Conservation (phyloP, 1,140 invertebrate species). For the Stegodyphus dumicola region DNA sequence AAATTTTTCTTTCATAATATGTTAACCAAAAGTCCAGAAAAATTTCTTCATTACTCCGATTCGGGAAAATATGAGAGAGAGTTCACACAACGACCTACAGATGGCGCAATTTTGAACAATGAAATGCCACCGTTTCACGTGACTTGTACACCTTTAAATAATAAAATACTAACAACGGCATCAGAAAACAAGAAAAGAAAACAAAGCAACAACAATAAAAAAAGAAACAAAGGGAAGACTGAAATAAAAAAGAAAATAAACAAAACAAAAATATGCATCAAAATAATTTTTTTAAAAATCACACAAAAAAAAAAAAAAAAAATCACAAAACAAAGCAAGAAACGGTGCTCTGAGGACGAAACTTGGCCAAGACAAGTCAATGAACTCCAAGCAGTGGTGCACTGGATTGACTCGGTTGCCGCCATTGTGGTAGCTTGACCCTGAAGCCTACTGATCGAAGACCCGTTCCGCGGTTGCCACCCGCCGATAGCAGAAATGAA, state of each 20-base stretch:
- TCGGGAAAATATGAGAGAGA: background rate
- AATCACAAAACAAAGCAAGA: constrained; percentile 12
- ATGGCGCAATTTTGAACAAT: constrained; percentile 12
- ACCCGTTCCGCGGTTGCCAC: constrained; percentile 18
- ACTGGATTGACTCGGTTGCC: constrained; percentile 1
- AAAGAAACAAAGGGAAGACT: background rate
- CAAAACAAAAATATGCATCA: background rate
- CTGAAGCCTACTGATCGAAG: constrained; percentile 54
- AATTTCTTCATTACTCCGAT: too few species aligned
- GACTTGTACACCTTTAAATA: constrained; percentile 25
- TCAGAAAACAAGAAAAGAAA: too few species aligned
- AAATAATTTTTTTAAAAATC: background rate
- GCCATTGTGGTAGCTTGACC: constrained; percentile 54
- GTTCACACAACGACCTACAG: background rate
- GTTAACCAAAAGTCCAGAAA: too few species aligned
- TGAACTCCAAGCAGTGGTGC: constrained; percentile 43
- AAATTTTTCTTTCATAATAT: too few species aligned
- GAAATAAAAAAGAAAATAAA: background rate
- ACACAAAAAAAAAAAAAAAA: constrained; percentile 19
- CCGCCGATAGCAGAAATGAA: constrained; percentile 9
- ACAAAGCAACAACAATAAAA: too few species aligned
- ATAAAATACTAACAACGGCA: background rate
- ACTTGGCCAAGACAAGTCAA: constrained; percentile 54
- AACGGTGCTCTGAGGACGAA: constrained; percentile 31
- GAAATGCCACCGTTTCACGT: constrained; percentile 14